phyloP scores from a whole-genome alignment of 2,113 vertebrate species.

The Willisornis vidua region DNA sequence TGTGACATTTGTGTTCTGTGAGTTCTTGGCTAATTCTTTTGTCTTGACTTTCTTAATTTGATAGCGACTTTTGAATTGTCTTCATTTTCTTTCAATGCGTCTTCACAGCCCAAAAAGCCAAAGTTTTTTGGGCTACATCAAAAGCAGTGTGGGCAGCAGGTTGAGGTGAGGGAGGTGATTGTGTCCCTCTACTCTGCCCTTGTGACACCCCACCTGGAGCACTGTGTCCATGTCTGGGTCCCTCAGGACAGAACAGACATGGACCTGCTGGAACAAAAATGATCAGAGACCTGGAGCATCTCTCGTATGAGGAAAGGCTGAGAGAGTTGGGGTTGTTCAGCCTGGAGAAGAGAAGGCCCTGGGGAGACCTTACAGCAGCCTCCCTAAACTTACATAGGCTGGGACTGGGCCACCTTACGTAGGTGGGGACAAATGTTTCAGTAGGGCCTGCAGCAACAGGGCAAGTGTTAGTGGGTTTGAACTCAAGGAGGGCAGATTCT shows the following conservation, averaged over 20 bases:
- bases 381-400: background rate
- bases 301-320: background rate
- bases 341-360: background rate
- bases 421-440: background rate
- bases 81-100: background rate
- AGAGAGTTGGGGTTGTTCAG: background rate
- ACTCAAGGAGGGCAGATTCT: background rate
- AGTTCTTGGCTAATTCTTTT: background rate
- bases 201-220: background rate
- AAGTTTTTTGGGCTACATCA: background rate
- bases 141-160: background rate
- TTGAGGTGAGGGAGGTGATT: fast-evolving
- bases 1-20: background rate
- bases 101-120: background rate
- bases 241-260: background rate
- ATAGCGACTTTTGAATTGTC: background rate
- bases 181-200: background rate
- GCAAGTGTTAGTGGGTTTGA: background rate
- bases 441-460: fast-evolving
- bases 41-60: background rate
- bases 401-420: too few species aligned
- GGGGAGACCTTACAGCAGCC: background rate
- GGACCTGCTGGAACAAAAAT: background rate
- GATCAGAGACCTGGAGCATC: background rate
- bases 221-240: background rate